Percentiles rank a stretch among this genome's conserved stretches.
phyloP scores from a whole-genome alignment of 53 echinoderm and acorn worm species.

The Temnopleurus reevesii region DNA sequence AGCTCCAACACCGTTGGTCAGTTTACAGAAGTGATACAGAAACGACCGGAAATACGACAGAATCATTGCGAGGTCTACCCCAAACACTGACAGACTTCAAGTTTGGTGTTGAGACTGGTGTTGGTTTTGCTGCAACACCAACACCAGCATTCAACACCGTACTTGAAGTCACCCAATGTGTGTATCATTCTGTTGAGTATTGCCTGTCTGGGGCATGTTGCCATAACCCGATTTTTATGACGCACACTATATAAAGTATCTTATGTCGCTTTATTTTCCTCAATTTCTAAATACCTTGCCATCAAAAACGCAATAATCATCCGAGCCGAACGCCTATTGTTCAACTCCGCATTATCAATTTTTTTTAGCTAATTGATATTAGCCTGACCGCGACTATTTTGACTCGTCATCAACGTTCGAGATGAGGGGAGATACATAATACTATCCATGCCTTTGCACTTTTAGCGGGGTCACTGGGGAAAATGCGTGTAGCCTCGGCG shows the following conservation, averaged over 20 bases:
- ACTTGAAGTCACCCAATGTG: too few relatives aligned
- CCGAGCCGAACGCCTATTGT: constrained; percentile 38
- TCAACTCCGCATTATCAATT: constrained; percentile 42
- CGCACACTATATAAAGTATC: not conserved
- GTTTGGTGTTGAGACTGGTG: too few relatives aligned
- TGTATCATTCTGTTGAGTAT: too few relatives aligned
- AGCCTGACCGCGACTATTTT: constrained; percentile 32
- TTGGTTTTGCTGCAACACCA: too few relatives aligned
- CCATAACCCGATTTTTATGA: not conserved
- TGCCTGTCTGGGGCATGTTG: not conserved
- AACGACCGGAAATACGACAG: too few relatives aligned
- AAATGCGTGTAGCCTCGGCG: not conserved
- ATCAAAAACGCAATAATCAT: constrained; percentile 31
- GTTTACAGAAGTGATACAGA: too few relatives aligned
- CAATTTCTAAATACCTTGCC: not conserved
- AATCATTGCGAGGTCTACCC: too few relatives aligned
- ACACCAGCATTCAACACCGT: too few relatives aligned
- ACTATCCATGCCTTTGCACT: constrained; percentile 27
- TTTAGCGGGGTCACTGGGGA: not conserved
- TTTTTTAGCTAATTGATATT: constrained; percentile 51
- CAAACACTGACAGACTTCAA: too few relatives aligned
- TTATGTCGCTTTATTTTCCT: not conserved
- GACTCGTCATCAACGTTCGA: not conserved
- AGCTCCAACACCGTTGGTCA: too few relatives aligned
- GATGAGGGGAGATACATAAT: constrained; percentile 4